These are phyloP conservation scores for Tiaroga cobitis DNA, from an alignment of 2,797 vertebrate species.

Conservation along the genomic window DNA sequence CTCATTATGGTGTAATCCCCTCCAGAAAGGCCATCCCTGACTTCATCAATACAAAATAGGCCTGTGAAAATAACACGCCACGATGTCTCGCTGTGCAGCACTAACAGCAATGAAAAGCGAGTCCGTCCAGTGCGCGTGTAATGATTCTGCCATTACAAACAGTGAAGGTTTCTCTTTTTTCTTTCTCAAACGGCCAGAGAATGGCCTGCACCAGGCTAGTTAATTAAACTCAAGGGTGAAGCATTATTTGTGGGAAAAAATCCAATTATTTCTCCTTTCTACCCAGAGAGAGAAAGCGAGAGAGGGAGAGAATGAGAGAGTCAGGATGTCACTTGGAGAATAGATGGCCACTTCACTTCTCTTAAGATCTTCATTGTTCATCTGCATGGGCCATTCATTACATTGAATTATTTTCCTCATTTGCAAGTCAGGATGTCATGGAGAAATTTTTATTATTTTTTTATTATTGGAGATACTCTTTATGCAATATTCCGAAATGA, in stretches of 20 bases:
- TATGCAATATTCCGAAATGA: neutral
- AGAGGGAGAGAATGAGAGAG: slow-evolving; percentile 50
- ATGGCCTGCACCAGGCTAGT: slow-evolving; percentile 74
- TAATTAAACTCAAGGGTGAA: slow-evolving; percentile 88
- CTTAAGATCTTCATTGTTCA: slow-evolving; percentile 70
- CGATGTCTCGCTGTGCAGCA: slow-evolving; percentile 30
- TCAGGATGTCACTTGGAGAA: slow-evolving; percentile 28
- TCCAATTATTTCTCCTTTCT: slow-evolving; percentile 86
- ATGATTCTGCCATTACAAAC: slow-evolving; percentile 39
- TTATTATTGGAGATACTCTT: neutral
- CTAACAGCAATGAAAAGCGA: slow-evolving; percentile 28
- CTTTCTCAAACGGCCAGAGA: slow-evolving; percentile 71
- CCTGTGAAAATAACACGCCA: slow-evolving; percentile 50
- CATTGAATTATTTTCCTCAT: slow-evolving; percentile 55
- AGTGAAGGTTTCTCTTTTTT: slow-evolving; percentile 30
- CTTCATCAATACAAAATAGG: slow-evolving; percentile 60
- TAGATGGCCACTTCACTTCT: slow-evolving; percentile 80
- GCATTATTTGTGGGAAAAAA: slow-evolving; percentile 88
- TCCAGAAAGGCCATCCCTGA: slow-evolving; percentile 58
- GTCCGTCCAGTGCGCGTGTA: slow-evolving; percentile 11
- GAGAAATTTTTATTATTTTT: neutral
- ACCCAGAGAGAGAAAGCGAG: slow-evolving; percentile 65
- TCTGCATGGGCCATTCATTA: slow-evolving; percentile 68
- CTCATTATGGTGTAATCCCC: slow-evolving; percentile 58
- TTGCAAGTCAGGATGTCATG: slow-evolving; percentile 59